Percentiles rank a stretch among this genome's conserved stretches.
Conservation (phyloP, 2,888 invertebrate genomes). For the Nezara viridula region DNA sequence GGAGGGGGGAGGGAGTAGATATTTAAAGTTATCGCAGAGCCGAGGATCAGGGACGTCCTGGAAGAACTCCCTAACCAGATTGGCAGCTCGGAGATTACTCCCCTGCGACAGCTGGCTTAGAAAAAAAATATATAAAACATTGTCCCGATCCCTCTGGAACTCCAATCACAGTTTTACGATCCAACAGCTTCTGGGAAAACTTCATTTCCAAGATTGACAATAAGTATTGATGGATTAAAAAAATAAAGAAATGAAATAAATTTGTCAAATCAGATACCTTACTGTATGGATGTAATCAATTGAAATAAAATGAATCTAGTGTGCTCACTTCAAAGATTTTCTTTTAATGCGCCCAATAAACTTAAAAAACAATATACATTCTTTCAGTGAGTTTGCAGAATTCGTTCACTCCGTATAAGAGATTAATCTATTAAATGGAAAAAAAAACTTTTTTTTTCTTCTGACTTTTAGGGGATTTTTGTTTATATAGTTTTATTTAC, state of each 20-base stretch:
- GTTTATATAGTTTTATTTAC: no score
- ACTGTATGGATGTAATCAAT: no score
- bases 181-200: not conserved
- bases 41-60: not conserved
- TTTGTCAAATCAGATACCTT: not conserved
- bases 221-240: not conserved
- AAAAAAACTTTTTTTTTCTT: no score
- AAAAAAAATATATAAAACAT: not conserved
- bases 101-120: not conserved
- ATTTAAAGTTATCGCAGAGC: not conserved
- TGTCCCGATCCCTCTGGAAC: not conserved
- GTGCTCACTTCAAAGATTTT: no score
- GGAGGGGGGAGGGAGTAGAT: not conserved
- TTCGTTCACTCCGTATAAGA: no score
- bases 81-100: not conserved
- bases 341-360: no score
- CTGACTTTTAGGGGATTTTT: no score
- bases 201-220: not conserved
- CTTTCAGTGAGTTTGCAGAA: no score
- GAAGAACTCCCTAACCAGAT: not conserved
- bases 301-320: no score
- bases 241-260: not conserved
- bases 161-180: not conserved
- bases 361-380: no score
- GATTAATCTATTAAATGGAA: no score